A percentile compares a stretch with the other conserved stretches of the same genome.
Conservation (phyloP, 2,888 invertebrate genomes). For the Hirtodrosophila alboralis region DNA sequence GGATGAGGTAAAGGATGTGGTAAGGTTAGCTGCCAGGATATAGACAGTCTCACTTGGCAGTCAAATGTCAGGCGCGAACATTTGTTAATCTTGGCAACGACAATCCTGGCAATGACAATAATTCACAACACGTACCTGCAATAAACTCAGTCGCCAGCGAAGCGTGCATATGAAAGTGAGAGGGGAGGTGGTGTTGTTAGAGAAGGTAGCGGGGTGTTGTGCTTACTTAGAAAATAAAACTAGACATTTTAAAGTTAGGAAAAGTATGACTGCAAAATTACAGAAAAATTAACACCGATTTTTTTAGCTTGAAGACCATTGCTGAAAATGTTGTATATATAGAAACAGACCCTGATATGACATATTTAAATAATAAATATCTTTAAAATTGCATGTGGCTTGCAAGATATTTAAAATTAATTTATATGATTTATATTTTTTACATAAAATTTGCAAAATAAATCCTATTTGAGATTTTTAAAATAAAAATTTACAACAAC, state of each 20-base stretch:
- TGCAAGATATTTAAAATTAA: too few species aligned
- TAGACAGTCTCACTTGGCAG: conserved; percentile 46
- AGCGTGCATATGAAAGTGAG: conserved; percentile 13
- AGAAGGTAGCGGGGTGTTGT: neutral
- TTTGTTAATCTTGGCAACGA: conserved; percentile 69
- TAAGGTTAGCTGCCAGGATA: neutral
- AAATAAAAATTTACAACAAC: too few species aligned
- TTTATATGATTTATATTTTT: too few species aligned
- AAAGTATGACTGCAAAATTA: neutral
- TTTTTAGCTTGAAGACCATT: too few species aligned
- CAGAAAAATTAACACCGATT: too few species aligned
- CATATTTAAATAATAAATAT: too few species aligned
- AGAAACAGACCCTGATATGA: too few species aligned
- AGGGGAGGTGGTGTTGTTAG: too few species aligned
- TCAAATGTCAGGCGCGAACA: conserved; percentile 66
- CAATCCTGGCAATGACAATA: conserved; percentile 67
- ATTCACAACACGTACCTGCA: conserved; percentile 74
- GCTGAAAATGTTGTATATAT: too few species aligned
- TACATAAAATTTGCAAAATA: too few species aligned
- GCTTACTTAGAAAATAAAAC: conserved; percentile 16
- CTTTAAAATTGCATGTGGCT: too few species aligned
- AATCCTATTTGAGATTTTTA: too few species aligned
- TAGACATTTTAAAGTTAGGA: conserved; percentile 22
- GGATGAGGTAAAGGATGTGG: neutral
- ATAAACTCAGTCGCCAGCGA: conserved; percentile 50